Evolutionary conservation across 2,797 vertebrate genomes (phyloP).

Genomic region (Staurois parvus): DNA sequence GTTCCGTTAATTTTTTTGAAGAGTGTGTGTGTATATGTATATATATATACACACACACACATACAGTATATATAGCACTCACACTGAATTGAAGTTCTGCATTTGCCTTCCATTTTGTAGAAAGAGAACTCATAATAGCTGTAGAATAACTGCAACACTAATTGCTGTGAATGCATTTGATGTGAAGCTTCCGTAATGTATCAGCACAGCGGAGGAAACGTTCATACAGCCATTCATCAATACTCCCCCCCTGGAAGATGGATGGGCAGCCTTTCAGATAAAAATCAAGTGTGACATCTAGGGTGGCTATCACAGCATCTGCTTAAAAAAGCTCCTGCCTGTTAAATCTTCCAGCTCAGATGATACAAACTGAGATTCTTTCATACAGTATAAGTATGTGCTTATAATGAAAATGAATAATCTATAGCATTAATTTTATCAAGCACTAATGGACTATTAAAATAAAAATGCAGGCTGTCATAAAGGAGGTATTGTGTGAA

Average conservation of each 20-base stretch:
- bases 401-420: too few relatives aligned
- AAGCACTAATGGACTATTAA: too few relatives aligned
- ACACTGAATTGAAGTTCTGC: background rate
- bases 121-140: background rate
- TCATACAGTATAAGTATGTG: too few relatives aligned
- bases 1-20: too few relatives aligned
- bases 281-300: conserved; percentile 24
- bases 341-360: too few relatives aligned
- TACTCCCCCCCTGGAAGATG: background rate
- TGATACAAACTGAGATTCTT: too few relatives aligned
- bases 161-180: conserved; percentile 21
- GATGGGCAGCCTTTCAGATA: conserved; percentile 15
- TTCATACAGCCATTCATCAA: conserved; percentile 11
- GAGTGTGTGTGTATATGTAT: too few relatives aligned
- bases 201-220: background rate
- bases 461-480: too few relatives aligned
- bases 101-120: background rate
- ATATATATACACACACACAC: too few relatives aligned
- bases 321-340: background rate
- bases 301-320: background rate
- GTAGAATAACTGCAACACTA: background rate
- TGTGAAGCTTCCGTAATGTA: conserved; percentile 18
- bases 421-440: too few relatives aligned
- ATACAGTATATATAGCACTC: too few relatives aligned
- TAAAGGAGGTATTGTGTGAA: too few relatives aligned